Evolutionary conservation across 2,888 invertebrate genomes (phyloP).

Genomic region (Eurytoma adleriae): DNA sequence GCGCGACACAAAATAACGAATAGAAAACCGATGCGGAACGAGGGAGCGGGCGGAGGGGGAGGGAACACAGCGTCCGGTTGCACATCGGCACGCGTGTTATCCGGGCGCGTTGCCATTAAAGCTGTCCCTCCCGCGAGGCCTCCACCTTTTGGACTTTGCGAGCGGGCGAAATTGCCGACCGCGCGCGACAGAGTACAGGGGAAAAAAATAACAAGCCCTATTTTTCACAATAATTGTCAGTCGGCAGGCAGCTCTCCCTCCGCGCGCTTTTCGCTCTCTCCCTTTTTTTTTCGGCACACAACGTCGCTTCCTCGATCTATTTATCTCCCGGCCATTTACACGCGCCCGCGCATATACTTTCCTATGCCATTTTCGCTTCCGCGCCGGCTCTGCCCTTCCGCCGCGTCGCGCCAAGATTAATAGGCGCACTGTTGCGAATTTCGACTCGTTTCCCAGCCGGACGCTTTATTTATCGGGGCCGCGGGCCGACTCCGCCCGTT

Average conservation of each 20-base stretch:
- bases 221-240: constrained; percentile 67
- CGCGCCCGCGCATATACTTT: constrained; percentile 13
- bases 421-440: constrained; percentile 53
- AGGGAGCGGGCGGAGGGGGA: constrained; percentile 34
- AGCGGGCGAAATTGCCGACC: constrained; percentile 6
- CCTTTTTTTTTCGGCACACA: not conserved
- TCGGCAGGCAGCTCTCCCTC: not conserved
- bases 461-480: constrained; percentile 17
- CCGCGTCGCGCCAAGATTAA: constrained; percentile 58
- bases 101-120: constrained; percentile 43
- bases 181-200: not conserved
- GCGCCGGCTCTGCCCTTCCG: constrained; percentile 37
- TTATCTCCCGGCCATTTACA: constrained; percentile 26
- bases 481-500: not conserved
- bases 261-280: not conserved
- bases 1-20: not conserved
- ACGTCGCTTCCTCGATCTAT: constrained; percentile 20
- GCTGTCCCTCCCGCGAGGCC: constrained; percentile 6
- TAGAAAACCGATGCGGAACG: not conserved
- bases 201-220: constrained; percentile 57
- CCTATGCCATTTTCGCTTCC: constrained; percentile 19
- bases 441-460: not conserved
- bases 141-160: constrained; percentile 25
- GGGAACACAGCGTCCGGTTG: not conserved
- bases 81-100: constrained; percentile 38